These are phyloP conservation scores for Himalopsyche tibetana DNA, from an alignment of 2,888 invertebrate species.

Conservation along the genomic window DNA sequence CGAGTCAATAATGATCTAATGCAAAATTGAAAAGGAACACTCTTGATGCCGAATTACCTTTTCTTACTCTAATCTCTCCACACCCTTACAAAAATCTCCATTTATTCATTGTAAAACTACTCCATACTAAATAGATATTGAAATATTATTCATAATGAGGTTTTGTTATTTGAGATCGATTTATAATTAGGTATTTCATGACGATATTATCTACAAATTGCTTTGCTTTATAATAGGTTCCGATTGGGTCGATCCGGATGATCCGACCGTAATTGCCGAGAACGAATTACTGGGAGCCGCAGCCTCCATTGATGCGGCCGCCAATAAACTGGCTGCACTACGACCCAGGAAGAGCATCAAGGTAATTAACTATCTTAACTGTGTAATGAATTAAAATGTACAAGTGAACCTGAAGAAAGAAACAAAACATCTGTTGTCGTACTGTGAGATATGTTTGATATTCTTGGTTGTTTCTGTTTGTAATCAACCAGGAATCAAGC, in stretches of 20 bases:
- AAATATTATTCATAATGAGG: slow-evolving; percentile 22
- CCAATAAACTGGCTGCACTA: slow-evolving; percentile 94
- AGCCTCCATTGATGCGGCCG: slow-evolving; percentile 98
- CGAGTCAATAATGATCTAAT: too few species aligned
- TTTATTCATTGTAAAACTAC: too few species aligned
- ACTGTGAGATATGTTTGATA: slow-evolving; percentile 99
- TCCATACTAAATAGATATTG: too few species aligned
- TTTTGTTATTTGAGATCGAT: not conserved
- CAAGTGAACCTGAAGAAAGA: slow-evolving; percentile 63
- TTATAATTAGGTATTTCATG: too few species aligned
- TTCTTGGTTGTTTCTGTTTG: slow-evolving; percentile 97
- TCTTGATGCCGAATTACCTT: too few species aligned
- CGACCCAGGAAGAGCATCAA: slow-evolving; percentile 90
- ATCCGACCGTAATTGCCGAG: slow-evolving; percentile 98
- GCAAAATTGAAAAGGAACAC: too few species aligned
- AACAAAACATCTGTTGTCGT: slow-evolving; percentile 67
- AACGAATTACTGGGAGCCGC: slow-evolving; percentile 98
- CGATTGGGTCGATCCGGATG: slow-evolving; percentile 97
- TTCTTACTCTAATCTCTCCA: too few species aligned
- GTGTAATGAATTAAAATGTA: not conserved
- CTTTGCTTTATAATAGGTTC: slow-evolving; percentile 76
- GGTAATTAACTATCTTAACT: slow-evolving; percentile 73
- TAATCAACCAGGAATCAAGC: slow-evolving; percentile 99
- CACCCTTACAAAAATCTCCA: too few species aligned
- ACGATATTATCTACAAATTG: not conserved